These are phyloP conservation scores for Microvelia longipes DNA, from an alignment of 1,140 invertebrate species.

Conservation along the genomic window DNA sequence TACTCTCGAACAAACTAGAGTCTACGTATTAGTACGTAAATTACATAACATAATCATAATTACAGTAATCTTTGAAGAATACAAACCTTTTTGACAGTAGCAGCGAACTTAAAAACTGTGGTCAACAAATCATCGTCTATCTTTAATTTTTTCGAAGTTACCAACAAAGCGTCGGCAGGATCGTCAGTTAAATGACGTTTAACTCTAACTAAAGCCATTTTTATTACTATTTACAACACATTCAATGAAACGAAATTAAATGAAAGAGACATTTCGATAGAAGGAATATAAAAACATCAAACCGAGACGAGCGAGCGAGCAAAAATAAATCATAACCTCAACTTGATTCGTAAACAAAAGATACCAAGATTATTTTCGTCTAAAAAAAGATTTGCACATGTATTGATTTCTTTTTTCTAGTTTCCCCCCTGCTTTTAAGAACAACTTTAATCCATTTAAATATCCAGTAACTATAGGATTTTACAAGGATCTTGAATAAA, in stretches of 20 bases:
- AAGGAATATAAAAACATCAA: no score
- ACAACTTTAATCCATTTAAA: no score
- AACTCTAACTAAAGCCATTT: background rate
- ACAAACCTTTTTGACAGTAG: background rate
- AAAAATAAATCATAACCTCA: background rate
- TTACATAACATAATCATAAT: background rate
- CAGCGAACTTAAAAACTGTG: background rate
- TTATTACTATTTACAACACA: background rate
- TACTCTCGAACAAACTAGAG: no score
- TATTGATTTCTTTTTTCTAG: no score
- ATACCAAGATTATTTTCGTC: no score
- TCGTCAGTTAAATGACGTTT: background rate
- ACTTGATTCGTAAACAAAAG: background rate
- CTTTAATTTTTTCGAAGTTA: conserved; percentile 1
- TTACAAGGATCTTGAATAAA: no score
- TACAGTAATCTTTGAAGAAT: background rate
- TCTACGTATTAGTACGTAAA: no score
- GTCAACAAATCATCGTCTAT: background rate
- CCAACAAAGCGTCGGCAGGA: background rate
- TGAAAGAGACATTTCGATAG: background rate
- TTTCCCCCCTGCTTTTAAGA: no score
- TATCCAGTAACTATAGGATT: no score
- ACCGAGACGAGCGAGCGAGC: background rate
- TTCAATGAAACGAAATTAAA: background rate
- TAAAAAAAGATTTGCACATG: no score